Conservation (phyloP, 2,888 invertebrate genomes). For the Polyploca ridens region DNA sequence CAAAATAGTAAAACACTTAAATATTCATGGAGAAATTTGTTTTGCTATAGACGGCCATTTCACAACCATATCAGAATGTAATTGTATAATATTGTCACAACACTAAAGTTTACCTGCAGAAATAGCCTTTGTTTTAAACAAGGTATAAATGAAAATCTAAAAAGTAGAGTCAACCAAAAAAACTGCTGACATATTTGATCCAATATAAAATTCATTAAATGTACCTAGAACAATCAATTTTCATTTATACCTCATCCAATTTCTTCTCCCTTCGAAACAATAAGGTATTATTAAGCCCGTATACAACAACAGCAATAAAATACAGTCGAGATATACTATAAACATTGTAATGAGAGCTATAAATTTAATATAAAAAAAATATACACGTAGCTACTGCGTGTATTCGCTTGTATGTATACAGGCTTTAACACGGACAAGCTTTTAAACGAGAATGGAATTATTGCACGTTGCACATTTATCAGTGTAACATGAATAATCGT, state of each 20-base stretch:
- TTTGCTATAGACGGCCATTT: slow-evolving; percentile 48
- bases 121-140: slow-evolving; percentile 18
- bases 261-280: slow-evolving; percentile 35
- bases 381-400: slow-evolving; percentile 50
- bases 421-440: slow-evolving; percentile 63
- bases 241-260: slow-evolving; percentile 41
- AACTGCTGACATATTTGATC: slow-evolving; percentile 1
- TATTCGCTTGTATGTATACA: slow-evolving; percentile 46
- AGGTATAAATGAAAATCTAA: slow-evolving; percentile 10
- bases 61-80: slow-evolving; percentile 62
- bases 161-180: slow-evolving; percentile 9
- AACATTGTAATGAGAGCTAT: slow-evolving; percentile 62
- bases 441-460: slow-evolving; percentile 79
- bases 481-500: slow-evolving; percentile 75
- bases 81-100: slow-evolving; percentile 50
- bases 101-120: slow-evolving; percentile 38
- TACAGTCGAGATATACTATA: slow-evolving; percentile 54
- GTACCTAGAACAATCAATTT: slow-evolving; percentile 28
- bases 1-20: slow-evolving; percentile 39
- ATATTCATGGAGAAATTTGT: slow-evolving; percentile 36
- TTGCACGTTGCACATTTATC: slow-evolving; percentile 79
- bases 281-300: slow-evolving; percentile 42
- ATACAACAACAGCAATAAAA: slow-evolving; percentile 46
- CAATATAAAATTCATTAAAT: slow-evolving; percentile 10
- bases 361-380: slow-evolving; percentile 57